Evolutionary conservation across 2,888 invertebrate genomes (phyloP).

Genomic region (Carpatolechia fugitivella): DNA sequence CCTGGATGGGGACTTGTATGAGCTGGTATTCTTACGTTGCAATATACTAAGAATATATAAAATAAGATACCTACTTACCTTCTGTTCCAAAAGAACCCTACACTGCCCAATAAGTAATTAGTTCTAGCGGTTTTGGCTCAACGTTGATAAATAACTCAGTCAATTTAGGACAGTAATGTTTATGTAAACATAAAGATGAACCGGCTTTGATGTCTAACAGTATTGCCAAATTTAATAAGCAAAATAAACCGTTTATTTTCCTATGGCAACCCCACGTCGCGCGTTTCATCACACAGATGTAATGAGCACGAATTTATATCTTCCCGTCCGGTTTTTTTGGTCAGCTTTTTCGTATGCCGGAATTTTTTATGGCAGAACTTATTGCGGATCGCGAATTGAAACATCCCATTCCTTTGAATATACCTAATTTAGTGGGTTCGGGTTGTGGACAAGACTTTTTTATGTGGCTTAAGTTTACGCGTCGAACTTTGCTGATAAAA

Average conservation of each 20-base stretch:
- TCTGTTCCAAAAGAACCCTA: too few relatives aligned
- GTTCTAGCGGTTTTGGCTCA: neutral
- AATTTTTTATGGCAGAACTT: slow-evolving; percentile 35
- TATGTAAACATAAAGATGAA: neutral
- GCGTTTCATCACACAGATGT: slow-evolving; percentile 23
- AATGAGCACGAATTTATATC: slow-evolving; percentile 36
- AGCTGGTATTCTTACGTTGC: too few relatives aligned
- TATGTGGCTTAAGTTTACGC: slow-evolving; percentile 38
- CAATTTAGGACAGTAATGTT: too few relatives aligned
- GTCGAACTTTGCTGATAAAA: slow-evolving; percentile 36
- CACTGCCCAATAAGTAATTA: neutral
- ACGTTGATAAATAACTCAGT: neutral
- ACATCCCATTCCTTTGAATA: slow-evolving; percentile 53
- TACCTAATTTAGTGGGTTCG: slow-evolving; percentile 53
- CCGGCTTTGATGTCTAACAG: too few relatives aligned
- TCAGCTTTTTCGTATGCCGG: slow-evolving; percentile 29
- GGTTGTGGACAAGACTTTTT: slow-evolving; percentile 31
- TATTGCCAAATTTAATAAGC: neutral
- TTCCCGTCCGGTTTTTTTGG: slow-evolving; percentile 28
- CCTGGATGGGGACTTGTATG: too few relatives aligned
- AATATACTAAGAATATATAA: too few relatives aligned
- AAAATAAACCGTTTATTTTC: slow-evolving; percentile 8
- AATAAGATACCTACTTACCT: too few relatives aligned
- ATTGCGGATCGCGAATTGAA: slow-evolving; percentile 43
- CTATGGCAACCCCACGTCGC: neutral